Evolutionary conservation across 2,888 invertebrate species (phyloP).

Genomic region (Lypha dubia): DNA sequence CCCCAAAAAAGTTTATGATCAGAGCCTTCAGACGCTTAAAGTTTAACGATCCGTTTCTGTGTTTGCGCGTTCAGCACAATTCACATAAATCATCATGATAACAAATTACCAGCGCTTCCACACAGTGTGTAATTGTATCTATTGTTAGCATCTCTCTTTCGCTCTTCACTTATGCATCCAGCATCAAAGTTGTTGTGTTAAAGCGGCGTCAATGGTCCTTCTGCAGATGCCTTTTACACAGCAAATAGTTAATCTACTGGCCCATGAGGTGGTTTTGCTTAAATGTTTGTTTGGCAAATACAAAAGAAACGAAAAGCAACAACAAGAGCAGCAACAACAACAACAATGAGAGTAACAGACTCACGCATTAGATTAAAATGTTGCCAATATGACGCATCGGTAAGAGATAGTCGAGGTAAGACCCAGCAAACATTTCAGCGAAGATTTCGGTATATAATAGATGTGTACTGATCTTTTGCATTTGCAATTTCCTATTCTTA

Average conservation of each 20-base stretch:
- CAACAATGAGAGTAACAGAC: slow-evolving; percentile 59
- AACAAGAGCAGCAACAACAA: slow-evolving; percentile 55
- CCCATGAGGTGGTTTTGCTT: slow-evolving; percentile 34
- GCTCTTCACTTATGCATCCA: slow-evolving; percentile 1
- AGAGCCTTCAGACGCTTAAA: not conserved
- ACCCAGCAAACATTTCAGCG: slow-evolving; percentile 41
- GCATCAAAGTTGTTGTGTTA: slow-evolving; percentile 42
- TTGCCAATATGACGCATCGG: slow-evolving; percentile 68
- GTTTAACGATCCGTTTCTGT: not conserved
- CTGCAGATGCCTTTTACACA: slow-evolving; percentile 66
- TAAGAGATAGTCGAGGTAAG: slow-evolving; percentile 5
- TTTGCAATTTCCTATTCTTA: too few relatives aligned
- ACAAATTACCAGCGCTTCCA: slow-evolving; percentile 81
- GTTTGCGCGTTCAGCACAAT: slow-evolving; percentile 73
- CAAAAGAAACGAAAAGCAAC: slow-evolving; percentile 12
- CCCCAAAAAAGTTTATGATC: slow-evolving; percentile 13
- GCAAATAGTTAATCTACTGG: slow-evolving; percentile 38
- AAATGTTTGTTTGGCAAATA: slow-evolving; percentile 27
- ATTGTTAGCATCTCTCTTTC: slow-evolving; percentile 52
- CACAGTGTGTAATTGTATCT: slow-evolving; percentile 74
- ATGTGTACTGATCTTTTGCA: too few relatives aligned
- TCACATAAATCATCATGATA: slow-evolving; percentile 82
- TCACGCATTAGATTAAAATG: slow-evolving; percentile 71
- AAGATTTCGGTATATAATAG: not conserved
- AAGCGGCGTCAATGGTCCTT: slow-evolving; percentile 71